These are phyloP conservation scores for Parnassius glacialis DNA, from an alignment of 2,888 invertebrate genomes.

Conservation along the genomic window DNA sequence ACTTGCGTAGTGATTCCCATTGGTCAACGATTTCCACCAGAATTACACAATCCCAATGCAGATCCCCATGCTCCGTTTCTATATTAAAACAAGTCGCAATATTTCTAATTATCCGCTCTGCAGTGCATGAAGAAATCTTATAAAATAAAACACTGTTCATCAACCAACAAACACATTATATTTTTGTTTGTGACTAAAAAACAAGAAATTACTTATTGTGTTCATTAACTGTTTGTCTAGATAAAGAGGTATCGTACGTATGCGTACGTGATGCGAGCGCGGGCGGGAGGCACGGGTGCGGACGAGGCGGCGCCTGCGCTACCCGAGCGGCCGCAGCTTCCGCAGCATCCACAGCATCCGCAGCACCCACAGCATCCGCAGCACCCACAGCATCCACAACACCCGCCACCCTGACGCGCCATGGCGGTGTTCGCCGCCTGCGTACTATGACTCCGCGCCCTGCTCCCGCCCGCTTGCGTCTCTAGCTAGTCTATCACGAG, in stretches of 20 bases:
- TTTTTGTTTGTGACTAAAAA: background rate
- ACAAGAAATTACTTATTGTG: no score
- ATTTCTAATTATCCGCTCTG: no score
- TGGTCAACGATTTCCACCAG: no score
- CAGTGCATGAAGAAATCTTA: no score
- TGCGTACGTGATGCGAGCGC: slow-evolving; percentile 87
- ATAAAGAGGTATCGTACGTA: slow-evolving; percentile 92
- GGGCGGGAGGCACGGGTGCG: slow-evolving; percentile 73
- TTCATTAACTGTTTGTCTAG: slow-evolving; percentile 62
- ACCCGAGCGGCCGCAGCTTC: slow-evolving; percentile 71
- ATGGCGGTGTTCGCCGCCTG: slow-evolving; percentile 91
- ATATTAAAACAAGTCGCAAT: no score
- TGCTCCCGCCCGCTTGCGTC: slow-evolving; percentile 17
- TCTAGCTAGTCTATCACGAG: no score
- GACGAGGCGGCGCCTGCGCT: slow-evolving; percentile 79
- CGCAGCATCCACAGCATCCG: slow-evolving; percentile 38
- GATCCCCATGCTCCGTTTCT: no score
- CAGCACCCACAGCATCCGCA: slow-evolving; percentile 40
- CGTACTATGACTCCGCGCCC: slow-evolving; percentile 75
- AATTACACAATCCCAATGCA: no score
- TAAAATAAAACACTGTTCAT: no score
- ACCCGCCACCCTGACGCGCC: slow-evolving; percentile 87
- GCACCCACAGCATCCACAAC: slow-evolving; percentile 68
- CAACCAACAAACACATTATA: background rate
- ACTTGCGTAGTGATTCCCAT: no score